A percentile compares a stretch with the other conserved stretches of the same genome.
Evolutionary conservation across 2,888 invertebrate genomes (phyloP).

Genomic region (Apotomis capreana): DNA sequence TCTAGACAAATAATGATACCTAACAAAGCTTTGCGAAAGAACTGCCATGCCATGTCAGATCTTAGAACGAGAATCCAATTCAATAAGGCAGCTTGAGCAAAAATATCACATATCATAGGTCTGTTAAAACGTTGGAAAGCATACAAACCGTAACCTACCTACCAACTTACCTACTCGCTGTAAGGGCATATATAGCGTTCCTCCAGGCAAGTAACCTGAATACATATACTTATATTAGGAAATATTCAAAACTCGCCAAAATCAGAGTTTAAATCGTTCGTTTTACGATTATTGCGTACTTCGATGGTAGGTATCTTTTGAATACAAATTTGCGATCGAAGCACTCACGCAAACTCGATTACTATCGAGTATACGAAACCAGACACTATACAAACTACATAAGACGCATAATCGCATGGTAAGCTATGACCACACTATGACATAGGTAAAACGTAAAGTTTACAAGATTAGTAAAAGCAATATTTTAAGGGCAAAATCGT

Average conservation of each 20-base stretch:
- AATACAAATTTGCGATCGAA: constrained; percentile 72
- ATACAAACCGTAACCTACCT: too few species aligned
- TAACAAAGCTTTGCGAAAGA: too few species aligned
- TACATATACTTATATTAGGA: background rate
- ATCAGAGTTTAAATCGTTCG: constrained; percentile 74
- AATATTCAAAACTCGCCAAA: constrained; percentile 71
- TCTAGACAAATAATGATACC: too few species aligned
- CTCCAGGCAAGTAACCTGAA: constrained; percentile 19
- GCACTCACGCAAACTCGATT: constrained; percentile 63
- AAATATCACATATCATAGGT: too few species aligned
- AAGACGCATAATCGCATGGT: constrained; percentile 43
- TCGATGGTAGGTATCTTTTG: constrained; percentile 74
- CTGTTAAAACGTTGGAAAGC: too few species aligned
- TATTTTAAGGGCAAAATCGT: constrained; percentile 63
- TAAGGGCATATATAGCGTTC: constrained; percentile 9
- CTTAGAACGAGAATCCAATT: too few species aligned
- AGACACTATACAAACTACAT: constrained; percentile 35
- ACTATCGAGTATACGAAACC: constrained; percentile 44
- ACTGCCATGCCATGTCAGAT: too few species aligned
- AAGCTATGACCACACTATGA: constrained; percentile 35
- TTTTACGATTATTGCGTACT: constrained; percentile 77
- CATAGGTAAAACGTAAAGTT: constrained; percentile 56
- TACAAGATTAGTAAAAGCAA: constrained; percentile 61
- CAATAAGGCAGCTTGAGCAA: too few species aligned
- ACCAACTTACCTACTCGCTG: background rate